Evolutionary conservation across 1,140 invertebrate species (phyloP), one percentile per base, ranked within the genome.

Genomic region (Drosophila punjabiensis): DNA sequence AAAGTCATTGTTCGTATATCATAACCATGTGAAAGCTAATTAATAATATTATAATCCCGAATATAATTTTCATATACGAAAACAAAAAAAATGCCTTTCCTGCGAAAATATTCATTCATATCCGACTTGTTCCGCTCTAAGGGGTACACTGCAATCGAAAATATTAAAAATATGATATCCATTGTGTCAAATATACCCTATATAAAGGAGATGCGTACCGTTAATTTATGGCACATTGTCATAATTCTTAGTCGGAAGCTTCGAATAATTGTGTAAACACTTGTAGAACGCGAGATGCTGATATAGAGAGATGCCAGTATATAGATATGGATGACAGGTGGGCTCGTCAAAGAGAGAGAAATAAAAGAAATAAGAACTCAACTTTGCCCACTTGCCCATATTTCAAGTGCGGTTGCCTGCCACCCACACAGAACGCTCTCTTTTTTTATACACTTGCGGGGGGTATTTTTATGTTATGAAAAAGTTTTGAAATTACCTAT

Each of bases 371-470:
- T 37, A 35, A 9, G 60, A 20, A 37, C 68, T 48, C 18, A 32
- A 65, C 55, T n/a, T 80, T 88, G 67, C 79, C 83, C 76, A 86
- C 69, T 82, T 86, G 69, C 83, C 75, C 83, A 87, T 76, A 87
- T 87, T 68, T 79, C 63, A 79, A 64, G 43, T 66, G 50, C 33
- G 8, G 0, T 6, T 24, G 58, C 59, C 59, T 24, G 37, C 63
- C 37, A 20, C 67, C 63, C 48, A 70, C 67, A 33, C 60, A 30
- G 2, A 65, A 13, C 6, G 20, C 30, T 30, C 32, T 53, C 37
- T 55, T 47, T 32, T 16, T 32, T 16, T 13, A 55, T 55, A 70
- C 67, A 10, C 37, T 70, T 45, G 13, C 16, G 5, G 5, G n/a
- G n/a, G 47, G 24, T 28, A 39, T 18, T 39, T 10, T 14, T 8